Conservation (phyloP, 2,888 invertebrate species). For the Drosophila pegasa region DNA sequence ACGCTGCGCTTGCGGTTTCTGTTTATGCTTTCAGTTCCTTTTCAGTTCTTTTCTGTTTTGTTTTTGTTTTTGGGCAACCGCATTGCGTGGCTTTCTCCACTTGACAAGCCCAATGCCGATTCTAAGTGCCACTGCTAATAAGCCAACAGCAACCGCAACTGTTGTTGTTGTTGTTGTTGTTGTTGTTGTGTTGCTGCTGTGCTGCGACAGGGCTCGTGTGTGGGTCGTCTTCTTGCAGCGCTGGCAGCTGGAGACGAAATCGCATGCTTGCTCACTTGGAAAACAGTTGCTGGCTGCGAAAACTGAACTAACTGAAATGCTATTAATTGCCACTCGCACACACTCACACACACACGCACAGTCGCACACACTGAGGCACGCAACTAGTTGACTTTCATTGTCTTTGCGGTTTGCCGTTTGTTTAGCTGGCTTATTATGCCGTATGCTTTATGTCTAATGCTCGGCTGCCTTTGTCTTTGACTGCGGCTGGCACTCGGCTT, state of each 20-base stretch:
- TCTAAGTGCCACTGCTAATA: constrained; percentile 73
- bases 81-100: constrained; percentile 65
- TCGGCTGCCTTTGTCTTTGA: constrained; percentile 44
- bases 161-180: too few species aligned
- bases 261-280: constrained; percentile 68
- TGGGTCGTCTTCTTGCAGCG: constrained; percentile 27
- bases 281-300: constrained; percentile 58
- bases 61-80: constrained; percentile 28
- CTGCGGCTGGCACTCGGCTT: constrained; percentile 15
- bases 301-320: constrained; percentile 66
- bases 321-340: constrained; percentile 69
- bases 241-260: constrained; percentile 40
- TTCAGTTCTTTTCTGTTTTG: neutral
- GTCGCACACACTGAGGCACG: constrained; percentile 11
- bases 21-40: neutral
- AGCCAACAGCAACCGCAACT: constrained; percentile 39
- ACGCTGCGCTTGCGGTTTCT: constrained; percentile 55
- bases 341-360: constrained; percentile 26
- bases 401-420: constrained; percentile 55
- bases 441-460: constrained; percentile 48
- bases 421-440: constrained; percentile 63
- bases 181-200: neutral
- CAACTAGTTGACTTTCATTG: constrained; percentile 72
- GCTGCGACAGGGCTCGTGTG: constrained; percentile 25
- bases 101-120: constrained; percentile 54